Base-by-base conservation (phyloP, 2,113 vertebrate genomes). In the Catharus minimus region DNA sequence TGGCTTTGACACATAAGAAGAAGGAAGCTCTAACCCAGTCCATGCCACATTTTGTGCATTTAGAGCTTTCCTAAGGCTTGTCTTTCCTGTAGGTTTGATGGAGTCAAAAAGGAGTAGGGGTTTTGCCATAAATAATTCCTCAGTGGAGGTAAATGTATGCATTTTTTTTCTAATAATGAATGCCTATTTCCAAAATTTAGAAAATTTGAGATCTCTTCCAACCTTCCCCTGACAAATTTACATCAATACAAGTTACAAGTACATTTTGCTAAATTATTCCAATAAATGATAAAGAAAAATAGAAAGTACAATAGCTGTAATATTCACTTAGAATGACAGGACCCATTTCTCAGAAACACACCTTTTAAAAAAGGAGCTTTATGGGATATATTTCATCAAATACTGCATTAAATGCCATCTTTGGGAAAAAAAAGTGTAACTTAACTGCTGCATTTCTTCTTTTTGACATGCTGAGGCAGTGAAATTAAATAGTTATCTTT, bases 1-100 rank as follows among this genome's bases (percentile, higher is more conserved):
- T 94, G 89, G 74, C 58, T 91, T 92, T 95, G 84, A 92, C 84
- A 85, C 84, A 28, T 87, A 87, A 90, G 33, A 33, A 33, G 33
- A 36, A 36, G 55, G 60, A 84, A 94, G 62, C 23, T 68, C 61
- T 82, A 61, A 26, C 41, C 49, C 66, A 72, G 53, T 8, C 23
- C 16, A 8, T 90, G 55, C 28, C 74, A 58, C 43, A 15, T 82
- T 96, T 68, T 49, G 15, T 57, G 53, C 17, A 33, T 44, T 94
- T 88, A 49, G 53, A 81, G 9, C 10, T 71, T 93, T 88, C 44
- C 38, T 57, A 90, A 75, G n/a, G n/a, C 15, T 76, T 89, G 27
- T 50, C 33, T 89, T 94, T 91, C 49, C 50, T 68, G 33, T 38
- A 38, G 20, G 7, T 74, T 95, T 62, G 88, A 56, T 1, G 3